A percentile compares a stretch with the other conserved stretches of the same genome.
Evolutionary conservation across 2,113 vertebrate species (phyloP).

Genomic region (Hipposideros armiger): DNA sequence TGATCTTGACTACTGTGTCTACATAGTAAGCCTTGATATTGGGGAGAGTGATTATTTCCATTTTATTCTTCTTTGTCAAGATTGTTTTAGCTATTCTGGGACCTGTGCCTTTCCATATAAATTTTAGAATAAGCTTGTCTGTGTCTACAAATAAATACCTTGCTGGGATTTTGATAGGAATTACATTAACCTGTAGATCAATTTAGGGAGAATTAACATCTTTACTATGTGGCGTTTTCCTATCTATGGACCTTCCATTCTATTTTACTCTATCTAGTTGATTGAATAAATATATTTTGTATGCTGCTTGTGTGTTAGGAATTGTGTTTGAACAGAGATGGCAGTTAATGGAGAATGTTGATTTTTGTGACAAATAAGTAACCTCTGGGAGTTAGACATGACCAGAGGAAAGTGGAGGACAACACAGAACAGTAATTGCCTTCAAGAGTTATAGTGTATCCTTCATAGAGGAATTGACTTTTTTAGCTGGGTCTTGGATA

Average conservation of each 20-base stretch:
- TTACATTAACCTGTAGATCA: background rate
- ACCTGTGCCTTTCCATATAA: background rate
- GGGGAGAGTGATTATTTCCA: background rate
- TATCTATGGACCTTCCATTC: background rate
- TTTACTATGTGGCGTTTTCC: constrained; percentile 26
- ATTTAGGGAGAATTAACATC: background rate
- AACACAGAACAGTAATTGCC: background rate
- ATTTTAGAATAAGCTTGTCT: constrained; percentile 31
- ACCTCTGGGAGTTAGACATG: background rate
- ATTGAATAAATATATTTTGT: constrained; percentile 20
- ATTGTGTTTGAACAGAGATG: constrained; percentile 5
- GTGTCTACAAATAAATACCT: background rate
- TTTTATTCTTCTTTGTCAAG: background rate
- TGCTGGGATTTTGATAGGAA: background rate
- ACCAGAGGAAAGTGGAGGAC: background rate
- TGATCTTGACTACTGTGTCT: background rate
- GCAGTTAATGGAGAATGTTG: background rate
- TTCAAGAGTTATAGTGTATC: background rate
- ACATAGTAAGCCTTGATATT: background rate
- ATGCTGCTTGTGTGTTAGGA: constrained; percentile 15
- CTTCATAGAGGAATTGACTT: background rate
- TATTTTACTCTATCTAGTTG: constrained; percentile 15
- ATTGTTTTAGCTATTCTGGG: background rate
- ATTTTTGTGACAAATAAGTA: background rate
- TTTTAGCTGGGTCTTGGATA: background rate